Base-by-base conservation (phyloP, 2,888 invertebrate genomes). In the Ectemnius continuus region DNA sequence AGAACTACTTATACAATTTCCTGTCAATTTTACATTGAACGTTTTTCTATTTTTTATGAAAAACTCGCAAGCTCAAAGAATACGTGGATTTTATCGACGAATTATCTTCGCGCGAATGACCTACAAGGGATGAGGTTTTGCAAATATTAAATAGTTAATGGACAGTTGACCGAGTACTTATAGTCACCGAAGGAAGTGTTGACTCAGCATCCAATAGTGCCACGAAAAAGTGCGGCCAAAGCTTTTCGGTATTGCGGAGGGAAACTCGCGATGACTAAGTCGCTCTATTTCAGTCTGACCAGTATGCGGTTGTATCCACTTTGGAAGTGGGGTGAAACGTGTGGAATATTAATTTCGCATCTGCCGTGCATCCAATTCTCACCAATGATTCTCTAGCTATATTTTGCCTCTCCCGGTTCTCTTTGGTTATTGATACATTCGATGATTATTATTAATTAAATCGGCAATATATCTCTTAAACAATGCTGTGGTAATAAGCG, bases 261-360 rank as follows among this genome's bases (percentile, higher is more conserved):
- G 75, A 80, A 75, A 75, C 69, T 76, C 70, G 65, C 68, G 79
- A 80, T 83, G 83, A 83, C 84, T 83, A 83, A 83, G 76, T 66
- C 74, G 62, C 76, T 79, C 84, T 83, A 83, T 83, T 83, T 75
- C 71, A 76, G 79, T 80, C 78, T 61, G 71, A 78, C 78, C 47
- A 67, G 70, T 76, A 75, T 62, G 74, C 77, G 67, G 76, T 76
- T 80, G 69, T 83, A 77, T 83, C 75, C 70, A 73, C 73, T 76
- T 76, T 60, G 83, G 83, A 83, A 83, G 78, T 83, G 76, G 82
- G 78, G 68, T 83, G 81, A 78, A 80, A 74, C 70, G 57, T 64
- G 71, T 62, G 69, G 79, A 72, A 81, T 81, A 77, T 36, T 36
- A 36, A 36, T 36, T 36, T 36, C 36, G 36, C 36, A 36, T 36